phyloP scores from a whole-genome alignment of 2,797 vertebrate genomes.

The Phylloscopus collybita region DNA sequence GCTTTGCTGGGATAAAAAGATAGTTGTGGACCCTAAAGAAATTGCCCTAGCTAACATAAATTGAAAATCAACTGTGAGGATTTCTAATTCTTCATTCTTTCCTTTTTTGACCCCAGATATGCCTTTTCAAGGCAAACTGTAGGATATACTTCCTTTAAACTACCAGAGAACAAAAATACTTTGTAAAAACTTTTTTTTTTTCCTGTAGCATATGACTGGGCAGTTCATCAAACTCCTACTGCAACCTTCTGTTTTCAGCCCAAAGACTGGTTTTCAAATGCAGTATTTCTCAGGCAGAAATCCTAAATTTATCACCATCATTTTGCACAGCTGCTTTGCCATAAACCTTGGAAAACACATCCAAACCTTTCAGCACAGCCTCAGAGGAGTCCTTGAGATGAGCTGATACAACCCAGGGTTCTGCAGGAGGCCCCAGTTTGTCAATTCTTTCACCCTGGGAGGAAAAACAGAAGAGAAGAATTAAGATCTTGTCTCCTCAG shows the following conservation, averaged over 20 bases:
- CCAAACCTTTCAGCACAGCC: conserved; percentile 73
- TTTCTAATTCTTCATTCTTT: background rate
- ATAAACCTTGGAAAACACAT: background rate
- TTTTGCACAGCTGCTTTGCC: background rate
- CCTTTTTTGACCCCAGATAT: background rate
- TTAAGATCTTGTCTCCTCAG: background rate
- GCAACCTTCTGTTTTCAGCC: background rate
- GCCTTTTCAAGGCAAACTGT: background rate
- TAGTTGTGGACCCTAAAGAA: background rate
- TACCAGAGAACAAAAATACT: background rate
- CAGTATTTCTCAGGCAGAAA: background rate
- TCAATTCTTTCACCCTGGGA: conserved; percentile 69
- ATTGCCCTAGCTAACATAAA: background rate
- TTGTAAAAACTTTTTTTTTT: background rate
- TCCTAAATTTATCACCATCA: background rate
- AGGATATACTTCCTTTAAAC: background rate
- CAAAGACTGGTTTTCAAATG: background rate
- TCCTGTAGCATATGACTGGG: background rate
- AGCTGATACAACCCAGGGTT: conserved; percentile 73
- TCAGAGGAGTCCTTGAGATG: conserved; percentile 60
- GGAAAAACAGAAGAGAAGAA: background rate
- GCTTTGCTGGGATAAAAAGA: background rate
- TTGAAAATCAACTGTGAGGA: background rate
- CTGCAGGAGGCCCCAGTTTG: conserved; percentile 65
- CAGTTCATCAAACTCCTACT: background rate